A percentile compares a stretch with the other conserved stretches of the same genome.
These are phyloP conservation scores for Zaprionus obscuricornis DNA, from an alignment of 2,888 invertebrate species.

Conservation along the genomic window DNA sequence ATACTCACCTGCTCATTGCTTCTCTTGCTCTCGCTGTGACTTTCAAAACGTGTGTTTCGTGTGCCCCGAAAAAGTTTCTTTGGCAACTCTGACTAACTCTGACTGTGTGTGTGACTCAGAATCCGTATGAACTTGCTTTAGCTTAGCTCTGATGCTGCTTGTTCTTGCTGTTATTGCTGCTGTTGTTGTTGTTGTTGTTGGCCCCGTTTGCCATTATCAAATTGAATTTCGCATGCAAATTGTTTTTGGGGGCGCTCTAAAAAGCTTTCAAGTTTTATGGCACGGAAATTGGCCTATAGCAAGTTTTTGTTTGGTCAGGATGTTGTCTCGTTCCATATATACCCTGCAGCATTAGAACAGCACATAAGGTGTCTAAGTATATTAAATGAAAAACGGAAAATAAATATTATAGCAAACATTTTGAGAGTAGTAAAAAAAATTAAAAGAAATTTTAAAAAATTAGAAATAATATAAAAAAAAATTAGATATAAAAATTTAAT, in stretches of 20 bases:
- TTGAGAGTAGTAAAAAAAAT: too few relatives aligned
- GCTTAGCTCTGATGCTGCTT: slow-evolving; percentile 29
- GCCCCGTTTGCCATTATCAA: slow-evolving; percentile 61
- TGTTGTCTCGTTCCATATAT: slow-evolving; percentile 19
- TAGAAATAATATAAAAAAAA: too few relatives aligned
- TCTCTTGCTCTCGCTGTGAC: slow-evolving; percentile 33
- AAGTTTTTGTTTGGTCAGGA: slow-evolving; percentile 52
- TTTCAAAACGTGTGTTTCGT: slow-evolving; percentile 45
- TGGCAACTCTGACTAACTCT: slow-evolving; percentile 14
- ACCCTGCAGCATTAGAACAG: slow-evolving; percentile 11
- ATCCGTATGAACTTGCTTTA: slow-evolving; percentile 19
- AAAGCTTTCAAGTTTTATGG: slow-evolving; percentile 80
- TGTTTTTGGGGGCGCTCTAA: slow-evolving; percentile 61
- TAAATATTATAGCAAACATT: too few relatives aligned
- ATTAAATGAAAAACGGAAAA: too few relatives aligned
- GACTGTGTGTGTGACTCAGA: background rate
- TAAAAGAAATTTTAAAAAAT: too few relatives aligned
- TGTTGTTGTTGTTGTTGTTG: background rate
- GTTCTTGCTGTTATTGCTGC: background rate
- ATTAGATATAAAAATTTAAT: too few relatives aligned
- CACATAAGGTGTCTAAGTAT: too few relatives aligned
- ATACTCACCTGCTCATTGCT: slow-evolving; percentile 36
- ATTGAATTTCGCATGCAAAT: slow-evolving; percentile 74
- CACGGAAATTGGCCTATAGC: slow-evolving; percentile 77
- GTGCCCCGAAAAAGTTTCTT: slow-evolving; percentile 44